Conservation (phyloP, 2,888 invertebrate species). For the Aphidius colemani region DNA sequence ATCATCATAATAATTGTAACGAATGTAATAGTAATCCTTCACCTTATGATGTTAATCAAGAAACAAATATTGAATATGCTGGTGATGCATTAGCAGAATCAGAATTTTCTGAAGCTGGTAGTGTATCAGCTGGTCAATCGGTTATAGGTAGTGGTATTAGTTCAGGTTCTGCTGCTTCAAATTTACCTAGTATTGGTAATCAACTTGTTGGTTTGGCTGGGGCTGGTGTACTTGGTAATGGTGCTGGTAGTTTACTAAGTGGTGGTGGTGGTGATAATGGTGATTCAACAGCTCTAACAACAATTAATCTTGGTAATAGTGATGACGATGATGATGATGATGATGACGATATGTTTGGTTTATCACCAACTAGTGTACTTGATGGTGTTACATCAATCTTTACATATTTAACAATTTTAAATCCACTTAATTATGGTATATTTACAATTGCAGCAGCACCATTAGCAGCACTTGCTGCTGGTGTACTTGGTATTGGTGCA, state of each 20-base stretch:
- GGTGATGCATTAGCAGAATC: background rate
- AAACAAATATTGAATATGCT: slow-evolving; percentile 24
- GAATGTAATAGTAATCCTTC: background rate
- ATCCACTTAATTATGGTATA: slow-evolving; percentile 66
- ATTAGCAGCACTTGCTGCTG: slow-evolving; percentile 67
- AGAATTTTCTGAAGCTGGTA: slow-evolving; percentile 15
- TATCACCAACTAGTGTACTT: slow-evolving; percentile 58
- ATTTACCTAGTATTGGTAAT: slow-evolving; percentile 4
- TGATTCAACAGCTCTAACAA: slow-evolving; percentile 30
- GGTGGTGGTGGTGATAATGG: slow-evolving; percentile 22
- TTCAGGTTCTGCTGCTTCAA: slow-evolving; percentile 25
- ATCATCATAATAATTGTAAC: too few species aligned
- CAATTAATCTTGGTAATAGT: slow-evolving; percentile 27
- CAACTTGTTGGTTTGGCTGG: slow-evolving; percentile 16
- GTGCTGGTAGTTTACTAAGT: slow-evolving; percentile 18
- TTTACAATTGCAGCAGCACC: slow-evolving; percentile 69
- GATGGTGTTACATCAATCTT: slow-evolving; percentile 63
- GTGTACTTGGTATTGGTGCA: slow-evolving; percentile 67
- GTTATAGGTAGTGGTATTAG: slow-evolving; percentile 1
- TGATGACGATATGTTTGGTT: slow-evolving; percentile 59
- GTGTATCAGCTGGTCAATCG: background rate
- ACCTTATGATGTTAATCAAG: slow-evolving; percentile 28
- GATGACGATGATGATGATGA: slow-evolving; percentile 61
- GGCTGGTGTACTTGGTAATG: slow-evolving; percentile 16
- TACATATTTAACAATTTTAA: slow-evolving; percentile 64